Evolutionary conservation across 2,888 invertebrate genomes (phyloP).

Genomic region (Orchestes rusci): DNA sequence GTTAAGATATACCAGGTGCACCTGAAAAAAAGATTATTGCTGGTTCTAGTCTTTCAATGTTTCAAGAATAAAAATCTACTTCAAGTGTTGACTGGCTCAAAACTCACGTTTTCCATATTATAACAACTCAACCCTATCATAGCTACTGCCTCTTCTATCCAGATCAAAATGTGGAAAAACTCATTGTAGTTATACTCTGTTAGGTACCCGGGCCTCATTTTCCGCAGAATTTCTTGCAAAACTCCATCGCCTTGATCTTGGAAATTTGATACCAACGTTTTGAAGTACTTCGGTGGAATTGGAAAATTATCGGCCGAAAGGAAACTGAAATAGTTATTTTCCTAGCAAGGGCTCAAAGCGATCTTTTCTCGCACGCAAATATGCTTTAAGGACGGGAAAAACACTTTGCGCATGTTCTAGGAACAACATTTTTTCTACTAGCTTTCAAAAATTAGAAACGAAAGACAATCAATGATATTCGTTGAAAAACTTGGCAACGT

Average conservation of each 20-base stretch:
- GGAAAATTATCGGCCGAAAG: conserved; percentile 25
- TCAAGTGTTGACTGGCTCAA: too few relatives aligned
- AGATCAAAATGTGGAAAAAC: conserved; percentile 52
- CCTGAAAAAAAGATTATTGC: conserved; percentile 8
- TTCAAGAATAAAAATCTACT: conserved; percentile 4
- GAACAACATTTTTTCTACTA: too few relatives aligned
- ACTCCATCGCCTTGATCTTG: conserved; percentile 10
- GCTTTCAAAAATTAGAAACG: too few relatives aligned
- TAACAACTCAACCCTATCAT: conserved; percentile 36
- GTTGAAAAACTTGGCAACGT: too few relatives aligned
- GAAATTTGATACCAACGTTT: conserved; percentile 23
- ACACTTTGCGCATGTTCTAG: too few relatives aligned
- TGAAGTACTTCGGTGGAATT: conserved; percentile 24
- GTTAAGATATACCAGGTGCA: conserved; percentile 5
- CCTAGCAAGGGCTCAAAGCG: background rate
- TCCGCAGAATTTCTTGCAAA: conserved; percentile 14
- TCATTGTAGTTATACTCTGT: conserved; percentile 45
- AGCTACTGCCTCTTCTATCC: conserved; percentile 55
- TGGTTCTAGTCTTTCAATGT: too few relatives aligned
- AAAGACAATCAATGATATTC: too few relatives aligned
- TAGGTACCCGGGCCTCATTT: conserved; percentile 37
- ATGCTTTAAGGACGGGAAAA: too few relatives aligned
- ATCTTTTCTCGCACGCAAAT: too few relatives aligned
- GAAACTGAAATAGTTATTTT: background rate
- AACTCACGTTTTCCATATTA: conserved; percentile 42